Evolutionary conservation across 2,113 vertebrate genomes (phyloP), one percentile per base, ranked within the genome.

Genomic region (Emydocephalus ijimae): DNA sequence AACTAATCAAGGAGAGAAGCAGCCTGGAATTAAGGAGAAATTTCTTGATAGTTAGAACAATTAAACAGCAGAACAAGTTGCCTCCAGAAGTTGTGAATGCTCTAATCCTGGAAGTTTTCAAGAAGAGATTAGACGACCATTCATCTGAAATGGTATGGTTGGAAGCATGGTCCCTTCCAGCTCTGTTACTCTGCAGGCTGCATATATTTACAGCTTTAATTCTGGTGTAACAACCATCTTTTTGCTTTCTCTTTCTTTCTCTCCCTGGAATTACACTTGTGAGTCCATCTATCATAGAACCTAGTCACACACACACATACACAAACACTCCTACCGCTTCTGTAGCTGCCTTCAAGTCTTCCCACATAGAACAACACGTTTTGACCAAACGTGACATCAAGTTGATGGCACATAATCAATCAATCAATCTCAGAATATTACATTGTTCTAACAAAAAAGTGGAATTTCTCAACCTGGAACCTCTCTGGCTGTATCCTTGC

Each of bases 271-370:
- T 90, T 90, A 50, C 29, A 85, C 90, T 90, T 95, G 94, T 95
- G 93, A 92, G 93, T 94, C 91, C 95, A 96, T 95, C 95, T 95
- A 95, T 96, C 95, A 95, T 39, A 15, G 92, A 90, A 93, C 39
- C 93, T 92, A 93, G 91, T 12, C 45, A 26, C 85, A 11, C 45
- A 14, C 4, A 50, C 10, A 26, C 59, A 20, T 18, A 29, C 24
- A 3, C 64, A 21, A 3, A 14, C 95, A 89, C 3, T 24, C 94
- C 29, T 69, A 69, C n/a, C 89, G 45, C 15, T 45, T 85, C 34
- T 15, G 45, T 2, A 48, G 61, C 92, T 92, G 94, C 86, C 92
- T 90, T 59, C 55, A 18, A 92, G 91, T 93, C 95, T 69, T 57
- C 91, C 92, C 69, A 91, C 29, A 89, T 88, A 86, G 88, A 92